phyloP scores from a whole-genome alignment of 2,797 vertebrate genomes.

The Pseudopleuronectes americanus region DNA sequence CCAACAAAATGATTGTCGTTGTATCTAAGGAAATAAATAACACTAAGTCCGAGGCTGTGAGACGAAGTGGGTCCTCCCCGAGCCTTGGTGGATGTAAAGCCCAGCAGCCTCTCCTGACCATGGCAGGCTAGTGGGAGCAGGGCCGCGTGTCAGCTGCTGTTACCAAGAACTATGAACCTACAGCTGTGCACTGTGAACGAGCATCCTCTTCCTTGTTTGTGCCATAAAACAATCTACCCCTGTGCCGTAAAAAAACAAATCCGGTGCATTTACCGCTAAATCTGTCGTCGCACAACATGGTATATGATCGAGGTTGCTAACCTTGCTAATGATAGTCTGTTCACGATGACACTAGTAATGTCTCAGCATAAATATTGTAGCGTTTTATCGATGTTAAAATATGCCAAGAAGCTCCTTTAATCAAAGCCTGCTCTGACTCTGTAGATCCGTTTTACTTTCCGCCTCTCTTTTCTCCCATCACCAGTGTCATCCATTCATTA shows the following conservation, averaged over 20 bases:
- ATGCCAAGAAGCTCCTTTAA: slow-evolving; percentile 52
- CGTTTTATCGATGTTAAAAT: slow-evolving; percentile 54
- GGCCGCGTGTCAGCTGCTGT: too few relatives aligned
- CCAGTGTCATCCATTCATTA: slow-evolving; percentile 80
- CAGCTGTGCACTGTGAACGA: too few relatives aligned
- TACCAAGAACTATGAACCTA: neutral
- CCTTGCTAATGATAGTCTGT: neutral
- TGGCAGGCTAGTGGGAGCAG: too few relatives aligned
- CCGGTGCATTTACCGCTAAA: neutral
- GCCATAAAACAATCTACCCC: neutral
- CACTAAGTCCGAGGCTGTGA: too few relatives aligned
- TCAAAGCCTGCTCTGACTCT: slow-evolving; percentile 52
- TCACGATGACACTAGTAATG: slow-evolving; percentile 28
- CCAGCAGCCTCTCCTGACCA: too few relatives aligned
- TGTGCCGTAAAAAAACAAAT: neutral
- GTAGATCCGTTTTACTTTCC: slow-evolving; percentile 39
- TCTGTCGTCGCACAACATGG: neutral
- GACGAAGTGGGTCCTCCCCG: too few relatives aligned
- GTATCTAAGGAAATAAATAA: neutral
- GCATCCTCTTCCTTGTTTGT: neutral
- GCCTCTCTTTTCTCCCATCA: slow-evolving; percentile 55
- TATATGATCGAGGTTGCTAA: neutral
- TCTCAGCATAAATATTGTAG: slow-evolving; percentile 23
- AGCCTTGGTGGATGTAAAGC: too few relatives aligned
- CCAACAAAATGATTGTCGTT: neutral